phyloP scores from a whole-genome alignment of 2,888 invertebrate genomes.

The Noctua janthe region DNA sequence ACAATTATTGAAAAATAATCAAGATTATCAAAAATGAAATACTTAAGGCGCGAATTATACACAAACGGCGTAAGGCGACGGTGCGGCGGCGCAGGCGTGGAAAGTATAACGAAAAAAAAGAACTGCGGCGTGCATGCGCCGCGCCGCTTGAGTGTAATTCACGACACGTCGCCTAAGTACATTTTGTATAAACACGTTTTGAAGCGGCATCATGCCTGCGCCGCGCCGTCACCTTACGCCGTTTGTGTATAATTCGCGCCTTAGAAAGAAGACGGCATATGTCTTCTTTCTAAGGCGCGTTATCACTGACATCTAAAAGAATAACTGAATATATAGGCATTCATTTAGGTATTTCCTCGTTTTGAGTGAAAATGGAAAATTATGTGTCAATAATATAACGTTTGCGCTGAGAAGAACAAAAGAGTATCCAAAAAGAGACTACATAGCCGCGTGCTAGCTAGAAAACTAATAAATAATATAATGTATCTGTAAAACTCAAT shows the following conservation, averaged over 20 bases:
- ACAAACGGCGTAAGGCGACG: no score
- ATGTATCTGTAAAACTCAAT: conserved; percentile 11
- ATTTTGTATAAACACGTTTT: no score
- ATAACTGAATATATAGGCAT: not conserved
- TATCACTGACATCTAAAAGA: not conserved
- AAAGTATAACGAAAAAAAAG: no score
- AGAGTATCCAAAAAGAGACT: not conserved
- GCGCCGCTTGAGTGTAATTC: no score
- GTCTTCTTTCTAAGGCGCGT: no score
- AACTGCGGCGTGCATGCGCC: no score
- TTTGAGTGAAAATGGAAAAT: not conserved
- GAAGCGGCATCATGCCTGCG: no score
- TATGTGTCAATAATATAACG: not conserved
- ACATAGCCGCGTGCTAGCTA: conserved; percentile 17
- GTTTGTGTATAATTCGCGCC: no score
- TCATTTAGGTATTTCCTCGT: not conserved
- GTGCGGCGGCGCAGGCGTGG: no score
- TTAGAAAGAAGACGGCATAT: not conserved
- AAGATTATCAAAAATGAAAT: not conserved
- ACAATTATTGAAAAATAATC: conserved; percentile 13
- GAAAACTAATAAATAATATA: conserved; percentile 29
- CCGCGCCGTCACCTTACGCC: no score
- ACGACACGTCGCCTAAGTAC: no score
- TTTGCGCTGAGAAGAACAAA: conserved; percentile 19
- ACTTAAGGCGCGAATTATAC: no score